phyloP scores from a whole-genome alignment of 2,888 invertebrate genomes.

The Plutella xylostella region DNA sequence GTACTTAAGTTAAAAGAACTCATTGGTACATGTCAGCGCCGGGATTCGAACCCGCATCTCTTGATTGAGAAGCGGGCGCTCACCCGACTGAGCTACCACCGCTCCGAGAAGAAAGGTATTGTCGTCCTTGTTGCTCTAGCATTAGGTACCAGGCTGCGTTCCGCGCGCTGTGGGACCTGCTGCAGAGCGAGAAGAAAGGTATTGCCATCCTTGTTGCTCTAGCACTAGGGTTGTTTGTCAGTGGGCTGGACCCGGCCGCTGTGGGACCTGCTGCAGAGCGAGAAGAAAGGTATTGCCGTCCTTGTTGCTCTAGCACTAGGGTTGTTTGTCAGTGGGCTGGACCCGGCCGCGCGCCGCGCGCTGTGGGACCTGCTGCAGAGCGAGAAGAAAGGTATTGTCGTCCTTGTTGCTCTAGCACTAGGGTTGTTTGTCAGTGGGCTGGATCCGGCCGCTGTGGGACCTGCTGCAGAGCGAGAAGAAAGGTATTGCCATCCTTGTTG shows the following conservation, averaged over 20 bases:
- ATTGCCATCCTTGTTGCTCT: background rate
- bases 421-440: no score
- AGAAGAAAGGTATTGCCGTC: slow-evolving; percentile 66
- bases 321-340: slow-evolving; percentile 77
- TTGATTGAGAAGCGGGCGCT: no score
- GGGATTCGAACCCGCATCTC: no score
- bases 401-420: no score
- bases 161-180: slow-evolving; percentile 88
- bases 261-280: slow-evolving; percentile 85
- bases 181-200: slow-evolving; percentile 77
- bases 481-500: no score
- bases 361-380: slow-evolving; percentile 88
- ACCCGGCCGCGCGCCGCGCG: slow-evolving; percentile 87
- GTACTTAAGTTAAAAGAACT: no score
- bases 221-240: background rate
- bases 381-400: slow-evolving; percentile 74
- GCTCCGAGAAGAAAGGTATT: slow-evolving; percentile 75
- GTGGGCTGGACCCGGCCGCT: slow-evolving; percentile 70
- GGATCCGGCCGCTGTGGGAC: slow-evolving; percentile 84
- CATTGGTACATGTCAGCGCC: no score
- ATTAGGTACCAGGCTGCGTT: slow-evolving; percentile 93
- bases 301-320: no score
- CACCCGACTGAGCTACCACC: no score
- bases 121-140: background rate
- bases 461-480: slow-evolving; percentile 78